These are phyloP conservation scores for Meiosimyza decipiens DNA, from an alignment of 2,888 invertebrate genomes.

Conservation along the genomic window DNA sequence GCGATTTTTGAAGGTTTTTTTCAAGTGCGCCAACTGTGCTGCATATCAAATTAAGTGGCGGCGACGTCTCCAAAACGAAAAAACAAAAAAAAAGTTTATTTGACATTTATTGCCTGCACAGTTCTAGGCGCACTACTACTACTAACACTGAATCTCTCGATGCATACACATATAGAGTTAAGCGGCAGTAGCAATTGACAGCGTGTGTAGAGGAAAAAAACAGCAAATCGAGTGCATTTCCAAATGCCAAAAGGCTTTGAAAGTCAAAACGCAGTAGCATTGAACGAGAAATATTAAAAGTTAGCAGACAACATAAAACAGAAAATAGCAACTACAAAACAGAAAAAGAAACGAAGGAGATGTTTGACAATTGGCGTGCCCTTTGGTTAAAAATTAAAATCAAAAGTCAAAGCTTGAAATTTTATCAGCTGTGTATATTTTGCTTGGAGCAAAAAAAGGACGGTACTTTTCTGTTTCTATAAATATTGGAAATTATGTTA, in stretches of 20 bases:
- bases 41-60: too few species aligned
- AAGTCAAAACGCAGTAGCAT: background rate
- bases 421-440: background rate
- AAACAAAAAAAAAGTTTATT: background rate
- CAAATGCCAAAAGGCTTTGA: background rate
- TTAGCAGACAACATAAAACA: background rate
- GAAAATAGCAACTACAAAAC: background rate
- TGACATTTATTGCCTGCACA: constrained; percentile 7
- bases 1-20: too few species aligned
- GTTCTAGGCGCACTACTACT: background rate
- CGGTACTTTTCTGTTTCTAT: too few species aligned
- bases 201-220: too few species aligned
- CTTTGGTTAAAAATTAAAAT: constrained; percentile 3
- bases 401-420: constrained; percentile 4
- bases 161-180: too few species aligned
- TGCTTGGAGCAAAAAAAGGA: too few species aligned
- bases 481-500: too few species aligned
- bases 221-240: too few species aligned
- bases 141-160: too few species aligned
- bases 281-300: background rate
- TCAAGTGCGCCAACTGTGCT: too few species aligned
- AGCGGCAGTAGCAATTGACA: too few species aligned
- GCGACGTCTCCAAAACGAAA: background rate
- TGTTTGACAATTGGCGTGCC: background rate
- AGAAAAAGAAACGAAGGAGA: background rate